Conservation (phyloP, 2,797 vertebrate species). For the Myripristis jacobus region DNA sequence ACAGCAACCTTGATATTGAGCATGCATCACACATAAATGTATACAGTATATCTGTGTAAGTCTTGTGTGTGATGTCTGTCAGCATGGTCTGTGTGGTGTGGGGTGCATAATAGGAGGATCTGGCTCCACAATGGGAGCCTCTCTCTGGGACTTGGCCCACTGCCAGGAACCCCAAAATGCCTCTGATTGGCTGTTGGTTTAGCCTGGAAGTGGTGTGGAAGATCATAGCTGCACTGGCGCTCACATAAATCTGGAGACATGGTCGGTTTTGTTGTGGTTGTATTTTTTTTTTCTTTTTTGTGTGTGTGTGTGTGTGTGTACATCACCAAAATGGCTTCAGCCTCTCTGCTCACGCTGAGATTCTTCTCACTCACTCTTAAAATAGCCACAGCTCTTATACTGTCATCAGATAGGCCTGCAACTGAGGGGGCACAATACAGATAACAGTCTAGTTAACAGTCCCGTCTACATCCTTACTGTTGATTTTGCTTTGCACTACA, state of each 20-base stretch:
- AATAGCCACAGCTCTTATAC: conserved; percentile 56
- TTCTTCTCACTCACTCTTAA: conserved; percentile 45
- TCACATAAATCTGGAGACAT: conserved; percentile 69
- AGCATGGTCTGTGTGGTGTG: conserved; percentile 60
- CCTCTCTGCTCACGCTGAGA: conserved; percentile 58
- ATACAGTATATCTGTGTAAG: conserved; percentile 46
- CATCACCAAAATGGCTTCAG: conserved; percentile 45
- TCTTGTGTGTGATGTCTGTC: conserved; percentile 63
- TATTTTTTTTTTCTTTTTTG: conserved; percentile 24
- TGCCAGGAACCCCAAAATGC: conserved; percentile 70
- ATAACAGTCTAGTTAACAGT: no score
- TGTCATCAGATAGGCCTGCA: conserved; percentile 52
- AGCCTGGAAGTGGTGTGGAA: conserved; percentile 75
- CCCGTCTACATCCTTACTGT: conserved; percentile 32
- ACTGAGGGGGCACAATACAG: conserved; percentile 57
- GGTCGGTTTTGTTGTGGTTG: conserved; percentile 59
- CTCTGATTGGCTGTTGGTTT: conserved; percentile 75
- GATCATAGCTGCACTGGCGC: conserved; percentile 48
- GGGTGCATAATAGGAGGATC: conserved; percentile 67
- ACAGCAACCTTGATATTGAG: conserved; percentile 14
- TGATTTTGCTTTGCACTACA: conserved; percentile 29
- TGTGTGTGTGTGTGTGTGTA: no score
- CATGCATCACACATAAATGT: conserved; percentile 32
- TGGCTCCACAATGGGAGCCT: conserved; percentile 68
- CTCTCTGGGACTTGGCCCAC: conserved; percentile 66